Percentiles rank a stretch among this genome's conserved stretches.
Conservation (phyloP, 2,113 vertebrate species). For the Tursiops truncatus region DNA sequence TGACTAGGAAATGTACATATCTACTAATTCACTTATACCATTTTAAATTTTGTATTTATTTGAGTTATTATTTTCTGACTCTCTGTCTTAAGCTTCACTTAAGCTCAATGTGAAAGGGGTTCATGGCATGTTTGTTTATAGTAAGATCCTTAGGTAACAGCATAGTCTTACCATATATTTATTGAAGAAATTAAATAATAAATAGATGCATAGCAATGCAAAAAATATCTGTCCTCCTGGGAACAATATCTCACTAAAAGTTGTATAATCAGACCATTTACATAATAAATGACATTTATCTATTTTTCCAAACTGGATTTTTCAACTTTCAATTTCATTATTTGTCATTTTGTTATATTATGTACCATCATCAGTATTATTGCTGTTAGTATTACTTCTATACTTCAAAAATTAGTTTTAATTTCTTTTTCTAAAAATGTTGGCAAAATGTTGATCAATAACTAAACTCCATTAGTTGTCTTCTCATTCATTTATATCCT, state of each 20-base stretch:
- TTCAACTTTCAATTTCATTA: background rate
- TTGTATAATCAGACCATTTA: background rate
- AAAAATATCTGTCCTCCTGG: background rate
- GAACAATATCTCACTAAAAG: background rate
- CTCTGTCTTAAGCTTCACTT: background rate
- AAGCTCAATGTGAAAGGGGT: background rate
- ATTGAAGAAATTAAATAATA: background rate
- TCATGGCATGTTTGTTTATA: background rate
- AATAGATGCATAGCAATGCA: background rate
- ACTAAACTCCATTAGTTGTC: background rate
- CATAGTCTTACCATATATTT: background rate
- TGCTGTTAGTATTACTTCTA: background rate
- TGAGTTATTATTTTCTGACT: background rate
- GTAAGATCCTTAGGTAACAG: background rate
- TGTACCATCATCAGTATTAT: background rate
- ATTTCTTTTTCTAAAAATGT: background rate
- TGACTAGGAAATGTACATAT: background rate
- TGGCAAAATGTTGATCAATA: background rate
- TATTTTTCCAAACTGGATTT: background rate
- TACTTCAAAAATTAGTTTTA: background rate
- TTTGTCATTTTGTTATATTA: background rate
- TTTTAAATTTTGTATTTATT: background rate
- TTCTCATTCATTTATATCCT: background rate
- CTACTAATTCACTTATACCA: background rate
- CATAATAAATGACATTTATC: background rate